Evolutionary conservation across 2,113 vertebrate species (phyloP).

Genomic region (Onychorhynchus coronatus): DNA sequence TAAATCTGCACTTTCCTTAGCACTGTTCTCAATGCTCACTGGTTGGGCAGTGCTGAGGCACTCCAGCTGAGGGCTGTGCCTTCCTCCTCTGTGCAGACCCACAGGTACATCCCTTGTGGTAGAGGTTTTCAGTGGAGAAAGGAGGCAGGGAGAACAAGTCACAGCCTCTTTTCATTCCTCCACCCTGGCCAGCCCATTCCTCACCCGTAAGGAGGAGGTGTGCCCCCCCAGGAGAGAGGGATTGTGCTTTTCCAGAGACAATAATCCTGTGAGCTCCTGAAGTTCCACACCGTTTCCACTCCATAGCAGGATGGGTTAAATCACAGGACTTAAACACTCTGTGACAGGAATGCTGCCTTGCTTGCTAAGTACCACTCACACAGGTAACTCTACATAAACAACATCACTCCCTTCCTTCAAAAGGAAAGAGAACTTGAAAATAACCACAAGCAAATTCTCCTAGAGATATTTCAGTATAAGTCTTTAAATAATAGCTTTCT

Average conservation of each 20-base stretch:
- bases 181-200: not conserved
- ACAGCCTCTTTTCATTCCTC: not conserved
- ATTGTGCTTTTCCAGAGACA: not conserved
- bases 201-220: not conserved
- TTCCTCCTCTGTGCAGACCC: not conserved
- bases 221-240: not conserved
- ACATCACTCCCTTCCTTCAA: not conserved
- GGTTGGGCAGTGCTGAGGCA: not conserved
- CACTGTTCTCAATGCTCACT: not conserved
- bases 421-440: not conserved
- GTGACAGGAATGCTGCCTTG: not conserved
- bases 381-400: not conserved
- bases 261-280: not conserved
- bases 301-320: not conserved
- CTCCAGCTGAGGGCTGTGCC: not conserved
- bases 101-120: not conserved
- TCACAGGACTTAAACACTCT: not conserved
- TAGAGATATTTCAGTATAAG: not conserved
- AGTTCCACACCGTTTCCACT: fast-evolving
- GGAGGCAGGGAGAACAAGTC: not conserved
- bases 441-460: not conserved
- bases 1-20: not conserved
- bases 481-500: not conserved
- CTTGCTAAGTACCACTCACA: not conserved
- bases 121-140: not conserved